Base-by-base conservation (phyloP, 2,113 vertebrate species). In the Actenoides lindsayi region DNA sequence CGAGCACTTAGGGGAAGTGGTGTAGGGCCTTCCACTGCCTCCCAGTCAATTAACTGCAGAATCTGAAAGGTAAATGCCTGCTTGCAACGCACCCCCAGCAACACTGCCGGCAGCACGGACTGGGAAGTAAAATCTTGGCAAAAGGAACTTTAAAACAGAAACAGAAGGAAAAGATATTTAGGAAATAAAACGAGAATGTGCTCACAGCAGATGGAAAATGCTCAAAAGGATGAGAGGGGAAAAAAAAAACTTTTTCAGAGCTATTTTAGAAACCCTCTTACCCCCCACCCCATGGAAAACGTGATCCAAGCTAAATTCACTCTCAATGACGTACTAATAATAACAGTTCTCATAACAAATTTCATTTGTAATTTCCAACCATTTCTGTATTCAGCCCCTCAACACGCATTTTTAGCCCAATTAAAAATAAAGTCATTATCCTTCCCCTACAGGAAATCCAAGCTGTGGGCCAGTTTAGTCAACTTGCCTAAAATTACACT, bases 181-280 rank as follows among this genome's bases (percentile, higher is more conserved):
- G 83, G 81, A 95, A 92, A 89, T 96, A 87, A 96, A 96, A 6
- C 17, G 51, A 77, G 80, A 92, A 94, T 91, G 91, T 67, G 89
- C 74, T 94, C 78, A 46, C 35, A 89, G 91, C 94, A 96, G 95
- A 96, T 89, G 96, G 96, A 93, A 95, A 93, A 84, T 42, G 70
- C 81, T 94, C 87, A 54, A 80, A 91, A 83, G 8, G 4, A 95
- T 63, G 77, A 79, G 48, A 48, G 83, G 41, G 51, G n/a, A 31
- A n/a, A 21, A 91, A 64, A 87, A 81, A 13, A 4, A 53, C 65
- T 73, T 93, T 88, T 87, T 69, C 87, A 51, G 54, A 91, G 65
- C 67, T 95, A 76, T 96, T 96, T 96, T 84, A 85, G 70, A 89
- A 78, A 82, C 27, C 23, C 11, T 54, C 54, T 90, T 60, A 73